Conservation (phyloP, 2,888 invertebrate genomes). For the Eurytoma californica region DNA sequence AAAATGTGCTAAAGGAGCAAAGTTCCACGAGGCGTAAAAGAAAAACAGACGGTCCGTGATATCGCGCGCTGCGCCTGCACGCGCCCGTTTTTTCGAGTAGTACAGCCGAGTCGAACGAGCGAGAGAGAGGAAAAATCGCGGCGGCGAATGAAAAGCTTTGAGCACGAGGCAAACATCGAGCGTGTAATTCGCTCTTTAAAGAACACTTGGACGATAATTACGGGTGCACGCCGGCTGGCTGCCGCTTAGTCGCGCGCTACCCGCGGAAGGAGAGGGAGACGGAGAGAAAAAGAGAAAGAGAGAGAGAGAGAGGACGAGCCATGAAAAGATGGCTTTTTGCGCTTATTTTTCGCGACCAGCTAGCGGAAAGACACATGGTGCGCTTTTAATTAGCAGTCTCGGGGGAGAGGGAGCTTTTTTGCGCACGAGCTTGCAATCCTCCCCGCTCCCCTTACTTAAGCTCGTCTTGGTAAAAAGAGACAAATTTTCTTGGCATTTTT, state of each 20-base stretch:
- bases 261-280: constrained; percentile 39
- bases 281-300: constrained; percentile 33
- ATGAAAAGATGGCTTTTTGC: constrained; percentile 70
- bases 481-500: constrained; percentile 15
- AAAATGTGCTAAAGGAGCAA: constrained; percentile 66
- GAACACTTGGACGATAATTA: constrained; percentile 68
- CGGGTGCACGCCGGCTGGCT: constrained; percentile 56
- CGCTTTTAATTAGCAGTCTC: constrained; percentile 61
- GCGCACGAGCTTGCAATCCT: constrained; percentile 18
- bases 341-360: constrained; percentile 69
- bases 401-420: constrained; percentile 53
- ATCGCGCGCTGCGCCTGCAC: constrained; percentile 4
- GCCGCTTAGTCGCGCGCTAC: constrained; percentile 48
- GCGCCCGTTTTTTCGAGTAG: constrained; percentile 11
- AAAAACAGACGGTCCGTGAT: constrained; percentile 65
- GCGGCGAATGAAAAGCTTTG: constrained; percentile 70
- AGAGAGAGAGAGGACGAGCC: constrained; percentile 43
- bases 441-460: constrained; percentile 3
- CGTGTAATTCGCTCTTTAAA: constrained; percentile 75
- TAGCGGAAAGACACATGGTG: constrained; percentile 70
- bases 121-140: neutral
- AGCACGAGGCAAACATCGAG: constrained; percentile 71
- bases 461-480: no score
- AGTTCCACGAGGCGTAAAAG: constrained; percentile 67
- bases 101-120: neutral